Conservation (phyloP, 2,888 invertebrate species). For the Antitype chi region DNA sequence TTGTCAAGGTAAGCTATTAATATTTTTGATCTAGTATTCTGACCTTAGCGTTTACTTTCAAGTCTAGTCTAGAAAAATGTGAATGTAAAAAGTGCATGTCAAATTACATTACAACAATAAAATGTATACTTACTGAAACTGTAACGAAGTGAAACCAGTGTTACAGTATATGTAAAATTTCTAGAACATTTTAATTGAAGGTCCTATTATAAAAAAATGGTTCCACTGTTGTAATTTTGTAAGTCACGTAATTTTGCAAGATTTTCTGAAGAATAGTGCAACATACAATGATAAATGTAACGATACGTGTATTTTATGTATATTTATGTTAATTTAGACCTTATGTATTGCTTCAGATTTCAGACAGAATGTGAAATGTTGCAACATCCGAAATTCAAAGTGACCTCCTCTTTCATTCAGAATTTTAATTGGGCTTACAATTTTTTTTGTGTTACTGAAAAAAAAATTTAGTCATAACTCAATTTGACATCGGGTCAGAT, state of each 20-base stretch:
- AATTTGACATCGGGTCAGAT: background rate
- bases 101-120: slow-evolving; percentile 59
- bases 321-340: slow-evolving; percentile 61
- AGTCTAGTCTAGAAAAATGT: slow-evolving; percentile 66
- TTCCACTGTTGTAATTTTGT: slow-evolving; percentile 50
- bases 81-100: slow-evolving; percentile 60
- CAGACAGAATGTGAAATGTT: slow-evolving; percentile 36
- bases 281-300: slow-evolving; percentile 49
- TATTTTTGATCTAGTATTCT: slow-evolving; percentile 61
- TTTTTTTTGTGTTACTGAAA: too few relatives aligned
- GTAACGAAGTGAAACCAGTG: slow-evolving; percentile 40
- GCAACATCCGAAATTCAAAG: slow-evolving; percentile 34
- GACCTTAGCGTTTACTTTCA: slow-evolving; percentile 71
- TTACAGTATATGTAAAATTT: slow-evolving; percentile 29
- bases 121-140: slow-evolving; percentile 45
- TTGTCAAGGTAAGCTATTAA: slow-evolving; percentile 62
- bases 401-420: background rate
- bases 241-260: slow-evolving; percentile 50
- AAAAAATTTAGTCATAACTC: too few relatives aligned
- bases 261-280: slow-evolving; percentile 53
- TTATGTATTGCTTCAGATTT: slow-evolving; percentile 56
- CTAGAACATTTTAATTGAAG: slow-evolving; percentile 51
- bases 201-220: slow-evolving; percentile 49
- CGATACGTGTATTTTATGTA: slow-evolving; percentile 53
- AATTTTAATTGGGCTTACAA: background rate